A percentile compares a stretch with the other conserved stretches of the same genome.
phyloP scores from a whole-genome alignment of 2,797 vertebrate genomes.

The Protonibea diacanthus region DNA sequence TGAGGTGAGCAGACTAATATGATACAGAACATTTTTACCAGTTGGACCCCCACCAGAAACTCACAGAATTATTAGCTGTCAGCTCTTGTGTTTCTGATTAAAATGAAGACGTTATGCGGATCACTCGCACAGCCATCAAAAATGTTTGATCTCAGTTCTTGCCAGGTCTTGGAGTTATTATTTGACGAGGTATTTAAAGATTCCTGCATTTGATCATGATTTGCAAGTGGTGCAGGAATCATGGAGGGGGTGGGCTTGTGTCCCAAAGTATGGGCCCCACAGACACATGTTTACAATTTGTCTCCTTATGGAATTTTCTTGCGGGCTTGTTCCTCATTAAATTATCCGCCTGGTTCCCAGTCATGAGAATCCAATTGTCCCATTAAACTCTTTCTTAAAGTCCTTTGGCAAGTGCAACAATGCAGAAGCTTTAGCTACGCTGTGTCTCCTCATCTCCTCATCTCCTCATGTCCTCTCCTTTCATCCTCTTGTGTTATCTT shows the following conservation, averaged over 20 bases:
- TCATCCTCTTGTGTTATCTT: conserved; percentile 27
- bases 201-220: conserved; percentile 74
- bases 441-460: conserved; percentile 23
- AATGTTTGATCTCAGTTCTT: conserved; percentile 61
- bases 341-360: conserved; percentile 81
- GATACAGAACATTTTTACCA: conserved; percentile 57
- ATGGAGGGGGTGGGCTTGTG: conserved; percentile 51
- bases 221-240: conserved; percentile 70
- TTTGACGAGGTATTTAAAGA: conserved; percentile 73
- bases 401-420: conserved; percentile 72
- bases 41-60: conserved; percentile 47
- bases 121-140: conserved; percentile 58
- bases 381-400: conserved; percentile 70
- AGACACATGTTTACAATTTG: conserved; percentile 86
- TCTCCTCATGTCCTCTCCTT: conserved; percentile 30
- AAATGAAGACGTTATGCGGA: conserved; percentile 59
- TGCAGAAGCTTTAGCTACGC: conserved; percentile 56
- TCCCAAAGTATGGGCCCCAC: conserved; percentile 73
- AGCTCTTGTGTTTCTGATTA: conserved; percentile 69
- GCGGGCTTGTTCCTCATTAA: conserved; percentile 82
- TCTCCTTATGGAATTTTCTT: conserved; percentile 81
- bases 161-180: conserved; percentile 66
- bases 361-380: conserved; percentile 81
- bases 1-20: conserved; percentile 64
- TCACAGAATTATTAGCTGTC: conserved; percentile 62